Evolutionary conservation across 2,113 vertebrate genomes (phyloP).

Genomic region (Polypterus senegalus): DNA sequence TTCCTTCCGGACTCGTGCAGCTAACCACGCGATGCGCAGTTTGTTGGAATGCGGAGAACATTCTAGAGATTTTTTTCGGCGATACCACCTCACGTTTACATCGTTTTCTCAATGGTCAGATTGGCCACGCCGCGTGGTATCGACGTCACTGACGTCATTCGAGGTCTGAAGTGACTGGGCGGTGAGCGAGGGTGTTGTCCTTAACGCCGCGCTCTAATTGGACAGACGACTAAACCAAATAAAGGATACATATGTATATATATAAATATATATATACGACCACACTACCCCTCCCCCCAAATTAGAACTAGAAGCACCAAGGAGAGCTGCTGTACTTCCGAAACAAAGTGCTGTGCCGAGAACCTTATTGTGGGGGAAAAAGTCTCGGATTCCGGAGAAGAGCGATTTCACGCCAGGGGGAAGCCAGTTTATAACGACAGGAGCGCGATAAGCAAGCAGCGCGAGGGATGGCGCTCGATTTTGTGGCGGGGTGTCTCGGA

Average conservation of each 20-base stretch:
- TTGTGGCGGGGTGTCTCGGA: slow-evolving; percentile 80
- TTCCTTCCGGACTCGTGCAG: too few relatives aligned
- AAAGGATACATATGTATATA: slow-evolving; percentile 29
- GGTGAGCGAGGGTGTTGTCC: slow-evolving; percentile 54
- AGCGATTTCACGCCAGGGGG: slow-evolving; percentile 5
- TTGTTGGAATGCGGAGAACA: too few relatives aligned
- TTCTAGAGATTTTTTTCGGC: too few relatives aligned
- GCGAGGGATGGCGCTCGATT: slow-evolving; percentile 63
- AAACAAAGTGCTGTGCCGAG: neutral
- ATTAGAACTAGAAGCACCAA: slow-evolving; percentile 19
- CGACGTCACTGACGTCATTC: too few relatives aligned
- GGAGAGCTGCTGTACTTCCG: neutral
- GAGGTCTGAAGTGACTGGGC: too few relatives aligned
- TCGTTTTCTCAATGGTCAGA: too few relatives aligned
- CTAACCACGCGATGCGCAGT: too few relatives aligned
- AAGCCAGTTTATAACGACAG: neutral
- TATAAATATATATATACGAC: slow-evolving; percentile 9
- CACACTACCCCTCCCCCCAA: neutral
- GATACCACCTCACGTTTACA: too few relatives aligned
- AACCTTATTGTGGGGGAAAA: neutral
- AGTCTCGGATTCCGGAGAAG: neutral
- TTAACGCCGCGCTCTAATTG: slow-evolving; percentile 37
- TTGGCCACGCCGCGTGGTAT: too few relatives aligned
- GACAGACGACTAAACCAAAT: slow-evolving; percentile 26
- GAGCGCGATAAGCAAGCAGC: neutral